Evolutionary conservation across 2,113 vertebrate species (phyloP), one percentile per base, ranked within the genome.

Genomic region (Drymodes brunneopygia): DNA sequence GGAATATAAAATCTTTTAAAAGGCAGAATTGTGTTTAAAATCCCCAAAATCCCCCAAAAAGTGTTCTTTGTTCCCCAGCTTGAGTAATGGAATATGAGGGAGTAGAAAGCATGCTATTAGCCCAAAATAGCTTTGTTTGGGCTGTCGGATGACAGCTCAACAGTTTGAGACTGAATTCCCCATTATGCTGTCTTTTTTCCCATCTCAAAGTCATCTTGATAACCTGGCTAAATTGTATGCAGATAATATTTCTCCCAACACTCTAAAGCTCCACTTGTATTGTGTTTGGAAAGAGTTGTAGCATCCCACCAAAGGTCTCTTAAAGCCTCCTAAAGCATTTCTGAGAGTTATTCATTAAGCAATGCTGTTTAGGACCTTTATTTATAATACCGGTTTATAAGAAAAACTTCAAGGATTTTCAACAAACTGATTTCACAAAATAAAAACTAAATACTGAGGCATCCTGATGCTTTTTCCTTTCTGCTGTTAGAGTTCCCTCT

Each of bases 111-210:
- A 7, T 51, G 90, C 29, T 61, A 2, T 80, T 80, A 93, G 50
- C 84, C 71, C 67, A 66, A 62, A 94, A 70, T 80, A 91, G 60
- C 85, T 86, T 93, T 92, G 84, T 94, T 94, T 86, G 85, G 92
- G 71, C 85, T 94, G 92, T 77, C 6, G 12, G 71, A 18, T 95
- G 93, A 91, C 93, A 96, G 64, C 87, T 91, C 50, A 35, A 11
- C 66, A 70, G 61, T 75, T 80, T 28, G 45, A 88, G 71, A 48
- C 25, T 44, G 60, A 93, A 62, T 70, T 80, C 42, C 35, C 21
- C 35, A 44, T 90, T 89, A 48, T 54, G 51, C 54, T 86, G 66
- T 62, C 87, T 77, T 48, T 64, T 60, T 80, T 66, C 53, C 51
- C 21, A 27, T 70, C 66, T 20, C 36, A 74, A 87, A 89, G 81